Conservation (phyloP, 2,888 invertebrate genomes). For the Leptopilina myrica region DNA sequence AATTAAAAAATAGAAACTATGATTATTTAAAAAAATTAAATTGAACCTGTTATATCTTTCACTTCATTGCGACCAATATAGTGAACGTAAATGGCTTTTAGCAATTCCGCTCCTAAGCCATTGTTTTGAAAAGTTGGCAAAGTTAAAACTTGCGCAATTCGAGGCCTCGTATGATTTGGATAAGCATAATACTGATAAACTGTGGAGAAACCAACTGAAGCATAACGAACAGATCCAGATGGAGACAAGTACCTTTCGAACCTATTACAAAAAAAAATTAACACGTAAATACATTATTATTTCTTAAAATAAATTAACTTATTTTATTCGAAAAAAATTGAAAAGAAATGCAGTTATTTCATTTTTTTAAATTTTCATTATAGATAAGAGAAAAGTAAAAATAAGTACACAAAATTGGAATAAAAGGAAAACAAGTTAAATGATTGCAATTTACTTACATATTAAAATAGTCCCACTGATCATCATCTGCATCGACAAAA, state of each 20-base stretch:
- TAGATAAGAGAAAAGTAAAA: too few relatives aligned
- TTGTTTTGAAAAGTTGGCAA: constrained; percentile 93
- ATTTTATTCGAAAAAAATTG: too few relatives aligned
- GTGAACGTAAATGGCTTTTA: constrained; percentile 81
- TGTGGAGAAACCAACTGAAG: constrained; percentile 92
- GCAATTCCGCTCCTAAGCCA: constrained; percentile 89
- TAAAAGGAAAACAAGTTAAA: neutral
- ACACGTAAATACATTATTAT: neutral
- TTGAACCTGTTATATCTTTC: constrained; percentile 84
- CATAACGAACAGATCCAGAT: constrained; percentile 81
- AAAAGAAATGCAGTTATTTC: too few relatives aligned
- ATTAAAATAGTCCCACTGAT: constrained; percentile 92
- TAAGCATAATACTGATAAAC: constrained; percentile 97
- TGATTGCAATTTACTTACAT: constrained; percentile 79
- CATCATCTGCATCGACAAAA: constrained; percentile 94
- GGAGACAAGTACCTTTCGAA: constrained; percentile 84
- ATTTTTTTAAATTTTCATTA: too few relatives aligned
- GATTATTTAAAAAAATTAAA: neutral
- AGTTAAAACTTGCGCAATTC: constrained; percentile 95
- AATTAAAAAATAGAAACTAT: too few relatives aligned
- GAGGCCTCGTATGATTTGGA: constrained; percentile 89
- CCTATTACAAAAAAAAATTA: constrained; percentile 73
- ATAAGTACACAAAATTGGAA: too few relatives aligned
- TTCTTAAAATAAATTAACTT: too few relatives aligned
- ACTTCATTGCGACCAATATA: constrained; percentile 79